Evolutionary conservation across 2,797 vertebrate genomes (phyloP), one percentile per base, ranked within the genome.

Genomic region (Microctenopoma steveboyesi): DNA sequence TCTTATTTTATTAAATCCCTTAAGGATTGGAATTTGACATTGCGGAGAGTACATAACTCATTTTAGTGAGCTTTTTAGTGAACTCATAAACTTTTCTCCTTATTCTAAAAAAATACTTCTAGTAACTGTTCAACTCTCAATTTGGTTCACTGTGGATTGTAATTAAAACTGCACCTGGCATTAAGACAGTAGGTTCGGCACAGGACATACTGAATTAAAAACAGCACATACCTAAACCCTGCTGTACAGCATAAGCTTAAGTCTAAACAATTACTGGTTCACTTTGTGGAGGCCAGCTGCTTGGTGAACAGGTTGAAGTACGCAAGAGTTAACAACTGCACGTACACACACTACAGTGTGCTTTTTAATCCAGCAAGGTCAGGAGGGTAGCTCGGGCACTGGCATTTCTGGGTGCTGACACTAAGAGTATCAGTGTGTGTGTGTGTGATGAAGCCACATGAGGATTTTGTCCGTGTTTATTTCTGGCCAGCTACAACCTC

Each of bases 311-410:
- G 22, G 22, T 22, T 22, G 22, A 22, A 22, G 22, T 22, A 22
- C 22, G 22, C 22, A 22, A 22, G 22, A 22, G 22, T 22, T 22
- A 22, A 22, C 22, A 22, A 22, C 22, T 22, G 22, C 22, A 22
- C 22, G 22, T 22, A 22, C 22, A 22, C 22, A 22, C 22, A 22
- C 22, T 22, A 22, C 22, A 22, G 22, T 22, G 30, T 49, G 37
- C 37, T 54, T 56, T 70, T 22, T 78, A 60, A 64, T 37, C 28
- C 43, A 48, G 48, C 50, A 54, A 51, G 12, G 51, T 54, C 58
- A 45, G 35, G 2, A 52, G 28, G 51, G 28, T 57, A 22, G 8
- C 57, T 30, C 39, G 2, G 18, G 33, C 18, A 28, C 59, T 58
- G n/a, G 18, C 40, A 37, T 30, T 37, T 48, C 52, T 64, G 39